Evolutionary conservation across 2,113 vertebrate species (phyloP).

Genomic region (Drymodes brunneopygia): DNA sequence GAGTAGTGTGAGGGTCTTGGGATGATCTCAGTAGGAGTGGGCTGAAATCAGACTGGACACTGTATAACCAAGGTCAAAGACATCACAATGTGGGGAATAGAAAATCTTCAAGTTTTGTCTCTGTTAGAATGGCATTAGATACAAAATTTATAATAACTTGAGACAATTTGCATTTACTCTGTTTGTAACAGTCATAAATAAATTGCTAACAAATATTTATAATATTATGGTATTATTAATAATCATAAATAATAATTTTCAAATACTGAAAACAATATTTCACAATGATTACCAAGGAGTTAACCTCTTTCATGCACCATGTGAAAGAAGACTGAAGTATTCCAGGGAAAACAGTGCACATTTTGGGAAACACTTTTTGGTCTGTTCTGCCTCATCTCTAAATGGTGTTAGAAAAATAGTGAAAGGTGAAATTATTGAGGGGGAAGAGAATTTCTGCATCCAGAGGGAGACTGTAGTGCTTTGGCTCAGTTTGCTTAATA

Average conservation of each 20-base stretch:
- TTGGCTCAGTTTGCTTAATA: background rate
- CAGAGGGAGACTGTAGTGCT: background rate
- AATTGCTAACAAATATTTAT: background rate
- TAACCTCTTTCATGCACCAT: background rate
- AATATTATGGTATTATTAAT: background rate
- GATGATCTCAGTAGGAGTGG: background rate
- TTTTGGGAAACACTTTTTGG: background rate
- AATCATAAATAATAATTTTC: background rate
- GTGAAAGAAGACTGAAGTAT: background rate
- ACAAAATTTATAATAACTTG: background rate
- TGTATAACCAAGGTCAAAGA: background rate
- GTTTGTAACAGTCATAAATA: background rate
- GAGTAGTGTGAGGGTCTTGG: background rate
- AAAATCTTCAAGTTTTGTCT: background rate
- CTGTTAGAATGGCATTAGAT: background rate
- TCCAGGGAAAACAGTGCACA: rapidly evolving
- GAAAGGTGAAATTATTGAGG: background rate
- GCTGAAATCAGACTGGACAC: background rate
- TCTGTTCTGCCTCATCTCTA: background rate
- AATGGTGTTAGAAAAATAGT: background rate
- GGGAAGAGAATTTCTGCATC: background rate
- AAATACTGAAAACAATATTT: background rate
- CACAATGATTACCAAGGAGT: background rate
- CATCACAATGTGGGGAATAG: background rate
- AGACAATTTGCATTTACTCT: background rate